These are phyloP conservation scores for Haliclona indistincta DNA, from an alignment of 37 sponge, comb jelly and placozoan species.

Conservation along the genomic window DNA sequence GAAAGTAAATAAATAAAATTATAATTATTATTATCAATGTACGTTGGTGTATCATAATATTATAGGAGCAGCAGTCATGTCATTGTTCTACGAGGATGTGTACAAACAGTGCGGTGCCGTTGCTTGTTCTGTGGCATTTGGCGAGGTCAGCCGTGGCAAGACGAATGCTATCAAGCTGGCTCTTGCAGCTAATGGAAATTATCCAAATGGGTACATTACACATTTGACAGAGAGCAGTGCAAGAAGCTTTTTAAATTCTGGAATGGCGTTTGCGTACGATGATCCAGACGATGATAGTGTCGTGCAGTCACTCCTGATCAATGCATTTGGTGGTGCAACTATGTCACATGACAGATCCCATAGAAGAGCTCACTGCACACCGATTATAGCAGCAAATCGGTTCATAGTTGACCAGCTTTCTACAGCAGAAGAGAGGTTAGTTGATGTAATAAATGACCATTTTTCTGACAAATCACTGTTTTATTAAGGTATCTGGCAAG, in stretches of 20 bases:
- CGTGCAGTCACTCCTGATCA: too few species aligned
- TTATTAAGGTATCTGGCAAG: constrained; percentile 27
- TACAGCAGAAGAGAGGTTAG: too few species aligned
- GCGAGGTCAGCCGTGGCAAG: constrained; percentile 16
- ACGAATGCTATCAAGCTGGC: constrained; percentile 9
- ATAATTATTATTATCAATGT: neutral
- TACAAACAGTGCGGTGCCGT: constrained; percentile 13
- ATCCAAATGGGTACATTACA: constrained; percentile 1
- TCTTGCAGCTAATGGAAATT: constrained; percentile 9
- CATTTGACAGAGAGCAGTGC: constrained; percentile 10
- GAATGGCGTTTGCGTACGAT: too few species aligned
- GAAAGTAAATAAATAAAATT: neutral
- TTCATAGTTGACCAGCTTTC: too few species aligned
- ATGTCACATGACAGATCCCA: too few species aligned
- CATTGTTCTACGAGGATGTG: constrained; percentile 6
- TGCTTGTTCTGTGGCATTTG: constrained; percentile 16
- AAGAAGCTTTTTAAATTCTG: neutral
- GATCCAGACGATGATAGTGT: too few species aligned
- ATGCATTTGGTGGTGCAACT: too few species aligned
- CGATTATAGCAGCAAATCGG: too few species aligned
- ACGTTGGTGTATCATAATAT: neutral
- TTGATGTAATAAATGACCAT: too few species aligned
- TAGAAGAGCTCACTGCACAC: too few species aligned
- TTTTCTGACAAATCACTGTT: too few species aligned
- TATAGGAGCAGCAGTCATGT: constrained; percentile 8